These are phyloP conservation scores for Cybosia mesomella DNA, from an alignment of 2,888 invertebrate genomes.

Conservation along the genomic window DNA sequence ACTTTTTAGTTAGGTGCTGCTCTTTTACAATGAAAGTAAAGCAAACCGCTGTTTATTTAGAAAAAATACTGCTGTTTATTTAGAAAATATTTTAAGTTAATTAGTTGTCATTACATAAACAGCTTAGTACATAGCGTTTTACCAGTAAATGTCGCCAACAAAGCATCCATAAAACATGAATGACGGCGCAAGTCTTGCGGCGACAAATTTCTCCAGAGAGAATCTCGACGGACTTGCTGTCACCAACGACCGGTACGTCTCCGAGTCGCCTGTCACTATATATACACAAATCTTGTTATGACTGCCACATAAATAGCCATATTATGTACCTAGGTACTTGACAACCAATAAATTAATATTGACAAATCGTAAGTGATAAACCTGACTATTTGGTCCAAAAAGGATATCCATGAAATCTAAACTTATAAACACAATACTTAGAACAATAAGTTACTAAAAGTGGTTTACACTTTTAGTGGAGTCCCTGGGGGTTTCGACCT, in stretches of 20 bases:
- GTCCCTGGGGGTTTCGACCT: too few relatives aligned
- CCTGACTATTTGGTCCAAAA: too few relatives aligned
- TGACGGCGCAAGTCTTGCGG: slow-evolving; percentile 58
- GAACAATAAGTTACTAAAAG: too few relatives aligned
- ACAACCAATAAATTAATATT: slow-evolving; percentile 5
- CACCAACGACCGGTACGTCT: slow-evolving; percentile 57
- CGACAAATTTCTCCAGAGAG: slow-evolving; percentile 78
- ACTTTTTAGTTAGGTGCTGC: too few relatives aligned
- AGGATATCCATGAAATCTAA: too few relatives aligned
- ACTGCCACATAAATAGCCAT: slow-evolving; percentile 6
- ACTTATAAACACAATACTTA: too few relatives aligned
- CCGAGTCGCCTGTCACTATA: slow-evolving; percentile 37
- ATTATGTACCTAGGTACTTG: neutral
- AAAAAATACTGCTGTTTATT: neutral
- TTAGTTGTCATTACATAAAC: slow-evolving; percentile 49
- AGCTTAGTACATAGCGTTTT: slow-evolving; percentile 44
- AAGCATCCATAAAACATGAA: slow-evolving; percentile 77
- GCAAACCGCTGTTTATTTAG: too few relatives aligned
- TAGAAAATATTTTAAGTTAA: neutral
- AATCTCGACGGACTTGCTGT: slow-evolving; percentile 69
- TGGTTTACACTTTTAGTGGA: too few relatives aligned
- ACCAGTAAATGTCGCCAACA: slow-evolving; percentile 53
- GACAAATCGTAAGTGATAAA: neutral
- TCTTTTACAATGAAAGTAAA: too few relatives aligned
- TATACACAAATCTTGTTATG: slow-evolving; percentile 36